Evolutionary conservation across 37 sponge, comb jelly and placozoan genomes (phyloP).

Genomic region (Beroe forskalii): DNA sequence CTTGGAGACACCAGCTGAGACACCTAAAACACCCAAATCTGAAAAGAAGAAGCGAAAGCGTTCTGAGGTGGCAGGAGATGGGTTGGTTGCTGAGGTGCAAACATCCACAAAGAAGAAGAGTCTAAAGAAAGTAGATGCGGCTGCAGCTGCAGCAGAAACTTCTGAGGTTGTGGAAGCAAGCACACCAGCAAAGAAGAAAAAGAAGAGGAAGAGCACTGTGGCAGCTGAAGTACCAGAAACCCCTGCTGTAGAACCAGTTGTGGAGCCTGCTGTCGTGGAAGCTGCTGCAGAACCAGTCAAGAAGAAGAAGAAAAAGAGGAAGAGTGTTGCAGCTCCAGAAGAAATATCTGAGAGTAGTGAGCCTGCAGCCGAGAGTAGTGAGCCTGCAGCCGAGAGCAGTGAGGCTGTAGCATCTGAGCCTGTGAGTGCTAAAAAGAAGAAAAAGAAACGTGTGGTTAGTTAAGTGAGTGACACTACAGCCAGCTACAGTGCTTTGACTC

Average conservation of each 20-base stretch:
- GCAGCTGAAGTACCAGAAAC: not conserved
- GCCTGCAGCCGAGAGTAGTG: not conserved
- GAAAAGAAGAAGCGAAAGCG: slow-evolving; percentile 66
- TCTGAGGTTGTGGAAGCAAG: slow-evolving; percentile 17
- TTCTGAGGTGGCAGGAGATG: not conserved
- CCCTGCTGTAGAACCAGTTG: not conserved
- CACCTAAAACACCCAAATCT: not conserved
- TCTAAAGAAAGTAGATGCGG: not conserved
- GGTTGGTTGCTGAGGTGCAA: not conserved
- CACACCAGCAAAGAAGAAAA: slow-evolving; percentile 75
- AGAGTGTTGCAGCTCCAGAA: slow-evolving; percentile 38
- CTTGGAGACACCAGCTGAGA: not conserved
- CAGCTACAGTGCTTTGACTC: too few relatives aligned
- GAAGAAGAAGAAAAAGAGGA: slow-evolving; percentile 61
- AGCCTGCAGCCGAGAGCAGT: not conserved
- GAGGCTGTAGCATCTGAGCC: not conserved
- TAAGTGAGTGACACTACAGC: too few relatives aligned
- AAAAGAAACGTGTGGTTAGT: too few relatives aligned
- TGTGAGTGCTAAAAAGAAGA: slow-evolving; percentile 19
- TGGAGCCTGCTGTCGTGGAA: not conserved
- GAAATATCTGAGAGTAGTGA: not conserved
- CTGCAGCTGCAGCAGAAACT: not conserved
- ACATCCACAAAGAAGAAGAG: slow-evolving; percentile 1
- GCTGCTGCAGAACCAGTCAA: slow-evolving; percentile 20
- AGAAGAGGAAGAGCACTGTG: slow-evolving; percentile 53